Evolutionary conservation across 2,797 vertebrate genomes (phyloP), one percentile per base, ranked within the genome.

Genomic region (Netta rufina): DNA sequence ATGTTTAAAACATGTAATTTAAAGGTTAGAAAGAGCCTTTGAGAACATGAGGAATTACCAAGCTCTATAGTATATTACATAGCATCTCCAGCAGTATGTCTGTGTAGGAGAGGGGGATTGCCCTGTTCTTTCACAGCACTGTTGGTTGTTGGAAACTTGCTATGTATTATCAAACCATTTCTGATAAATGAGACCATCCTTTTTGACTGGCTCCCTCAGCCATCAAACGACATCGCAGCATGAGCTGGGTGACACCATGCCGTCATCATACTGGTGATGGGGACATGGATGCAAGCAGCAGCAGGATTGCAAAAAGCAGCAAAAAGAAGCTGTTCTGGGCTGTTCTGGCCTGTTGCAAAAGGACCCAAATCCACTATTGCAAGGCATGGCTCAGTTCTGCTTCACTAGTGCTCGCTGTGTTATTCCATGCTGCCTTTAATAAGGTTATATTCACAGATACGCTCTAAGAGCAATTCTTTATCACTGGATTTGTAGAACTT

Each of bases 51-150:
- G n/a, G 69, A 36, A 13, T 82, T 13, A 49, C 7, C 25, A 28
- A 56, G 13, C 8, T 65, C 25, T 57, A 8, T 7, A 24, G 58
- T 2, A 6, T 1, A 7, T 36, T 54, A n/a, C 14, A 3, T 0
- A 12, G 21, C 11, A 8, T 10, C 62, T 67, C 66, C 66, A 30
- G n/a, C 43, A 24, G 6, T 5, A 17, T 41, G 38, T 8, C 41
- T 3, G 9, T 75, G 49, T 25, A 25, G 57, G 18, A 79, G 36
- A 58, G 61, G 9, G 36, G 33, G 20, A 30, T 33, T 60, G 64
- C 16, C 64, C 27, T 84, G 47, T 67, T 33, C 43, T 57, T 21
- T 32, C 51, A 6, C 10, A 5, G 4, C 57, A 8, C 11, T 60
- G 3, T 6, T 30, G 4, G 25, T 11, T 18, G 12, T 56, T 38